These are phyloP conservation scores for Chiroxiphia lanceolata DNA, from an alignment of 2,797 vertebrate genomes.

Conservation along the genomic window DNA sequence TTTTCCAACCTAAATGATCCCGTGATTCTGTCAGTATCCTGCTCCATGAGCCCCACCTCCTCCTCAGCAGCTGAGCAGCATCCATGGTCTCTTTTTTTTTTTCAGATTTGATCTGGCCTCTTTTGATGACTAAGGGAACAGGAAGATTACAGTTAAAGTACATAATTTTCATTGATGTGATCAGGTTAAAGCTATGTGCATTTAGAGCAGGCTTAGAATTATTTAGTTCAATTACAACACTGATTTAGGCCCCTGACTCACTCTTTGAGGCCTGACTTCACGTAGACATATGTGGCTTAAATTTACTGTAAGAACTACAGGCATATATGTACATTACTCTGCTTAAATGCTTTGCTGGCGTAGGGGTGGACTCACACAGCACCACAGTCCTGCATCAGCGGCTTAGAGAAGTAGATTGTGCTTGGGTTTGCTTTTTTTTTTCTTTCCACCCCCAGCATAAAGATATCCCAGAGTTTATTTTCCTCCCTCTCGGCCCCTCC, in stretches of 20 bases:
- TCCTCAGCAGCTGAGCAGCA: neutral
- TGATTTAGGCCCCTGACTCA: constrained; percentile 29
- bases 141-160: constrained; percentile 52
- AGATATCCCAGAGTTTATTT: neutral
- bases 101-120: neutral
- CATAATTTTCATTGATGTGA: constrained; percentile 52
- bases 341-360: neutral
- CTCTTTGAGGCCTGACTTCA: neutral
- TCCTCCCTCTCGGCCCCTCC: neutral
- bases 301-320: neutral
- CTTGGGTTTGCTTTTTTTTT: neutral
- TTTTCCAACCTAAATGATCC: neutral
- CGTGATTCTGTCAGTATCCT: neutral
- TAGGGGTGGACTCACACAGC: neutral
- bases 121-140: constrained; percentile 37
- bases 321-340: neutral
- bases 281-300: neutral
- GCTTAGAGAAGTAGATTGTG: neutral
- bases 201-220: constrained; percentile 21
- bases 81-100: neutral
- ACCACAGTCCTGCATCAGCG: neutral
- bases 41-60: neutral
- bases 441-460: accelerated
- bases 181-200: constrained; percentile 39
- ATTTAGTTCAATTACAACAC: constrained; percentile 15